Percentiles rank a stretch among this genome's conserved stretches.
phyloP scores from a whole-genome alignment of 2,797 vertebrate species.

The Lacerta bilineata region DNA sequence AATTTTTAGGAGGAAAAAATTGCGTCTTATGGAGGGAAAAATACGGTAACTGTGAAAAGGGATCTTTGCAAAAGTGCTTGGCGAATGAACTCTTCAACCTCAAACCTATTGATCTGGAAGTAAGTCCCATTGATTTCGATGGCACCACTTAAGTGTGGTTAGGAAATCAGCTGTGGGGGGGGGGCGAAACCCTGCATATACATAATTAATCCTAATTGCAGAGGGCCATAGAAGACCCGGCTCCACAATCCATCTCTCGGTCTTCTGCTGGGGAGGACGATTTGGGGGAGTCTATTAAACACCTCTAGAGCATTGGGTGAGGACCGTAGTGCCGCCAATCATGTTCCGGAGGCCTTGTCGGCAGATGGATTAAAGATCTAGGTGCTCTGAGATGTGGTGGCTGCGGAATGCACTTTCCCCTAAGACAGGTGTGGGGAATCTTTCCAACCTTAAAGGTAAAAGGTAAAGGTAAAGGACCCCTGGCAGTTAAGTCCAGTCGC shows the following conservation, averaged over 20 bases:
- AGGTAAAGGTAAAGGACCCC: too few relatives aligned
- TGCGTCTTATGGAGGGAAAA: too few relatives aligned
- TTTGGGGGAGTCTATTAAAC: neutral
- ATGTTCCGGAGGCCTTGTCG: neutral
- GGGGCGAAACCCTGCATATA: neutral
- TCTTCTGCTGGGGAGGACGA: neutral
- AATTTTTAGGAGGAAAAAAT: too few relatives aligned
- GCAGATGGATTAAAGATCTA: neutral
- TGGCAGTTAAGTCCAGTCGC: too few relatives aligned
- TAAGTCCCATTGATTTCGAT: constrained; percentile 1
- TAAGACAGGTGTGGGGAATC: too few relatives aligned
- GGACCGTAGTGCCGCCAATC: too few relatives aligned
- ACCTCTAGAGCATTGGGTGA: neutral
- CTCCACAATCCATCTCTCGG: neutral
- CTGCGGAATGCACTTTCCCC: too few relatives aligned
- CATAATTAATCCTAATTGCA: constrained; percentile 43
- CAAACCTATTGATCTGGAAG: neutral
- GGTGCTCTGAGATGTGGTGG: neutral
- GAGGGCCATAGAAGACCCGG: neutral
- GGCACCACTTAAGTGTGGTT: constrained; percentile 38
- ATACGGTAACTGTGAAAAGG: neutral
- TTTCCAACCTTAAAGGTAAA: too few relatives aligned
- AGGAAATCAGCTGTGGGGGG: neutral
- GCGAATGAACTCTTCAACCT: neutral
- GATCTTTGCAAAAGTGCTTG: neutral